Base-by-base conservation (phyloP, 2,113 vertebrate species). In the Thamnaconus septentrionalis region DNA sequence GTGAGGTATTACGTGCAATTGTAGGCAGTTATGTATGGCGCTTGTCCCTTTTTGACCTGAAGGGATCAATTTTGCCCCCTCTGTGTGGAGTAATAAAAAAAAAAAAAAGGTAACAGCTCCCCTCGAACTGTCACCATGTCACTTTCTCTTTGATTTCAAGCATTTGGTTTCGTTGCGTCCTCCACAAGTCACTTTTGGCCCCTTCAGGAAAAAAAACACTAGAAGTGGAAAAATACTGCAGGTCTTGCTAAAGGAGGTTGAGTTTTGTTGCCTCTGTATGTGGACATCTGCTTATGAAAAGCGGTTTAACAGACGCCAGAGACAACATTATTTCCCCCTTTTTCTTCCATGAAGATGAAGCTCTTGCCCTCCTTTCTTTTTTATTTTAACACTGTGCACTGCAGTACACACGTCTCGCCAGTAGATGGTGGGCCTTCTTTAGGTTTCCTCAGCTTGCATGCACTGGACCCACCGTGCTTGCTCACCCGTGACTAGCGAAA, bases 341-440 rank as follows among this genome's bases (percentile, higher is more conserved):
- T 73, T 31, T 31, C 18, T 31, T 31, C 18, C 18, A 31, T 31
- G 18, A 31, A 31, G 18, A 31, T 31, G 18, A 31, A 31, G 18
- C 18, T 31, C 18, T 31, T 31, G 18, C 18, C 18, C 18, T 31
- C 18, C 18, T 31, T 31, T 31, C 2, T 31, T 1, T 31, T 31
- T 31, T 31, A 1, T 52, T 60, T 48, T 47, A 50, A 54, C 41
- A 31, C 53, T 60, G 54, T 45, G 55, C 55, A 18, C 48, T 40
- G 84, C 75, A 91, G 85, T 92, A 66, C 73, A 47, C 0, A 0
- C 1, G 40, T 64, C 57, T 39, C 4, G 59, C 80, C 91, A 91
- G 86, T 91, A 93, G 92, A 92, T 92, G 92, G 91, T 81, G 82
- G 61, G 71, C 83, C 81, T 68, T 44, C 81, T 88, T 90, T 82